Evolutionary conservation across 2,888 invertebrate genomes (phyloP), one percentile per base, ranked within the genome.

Genomic region (Cheilosia soror): DNA sequence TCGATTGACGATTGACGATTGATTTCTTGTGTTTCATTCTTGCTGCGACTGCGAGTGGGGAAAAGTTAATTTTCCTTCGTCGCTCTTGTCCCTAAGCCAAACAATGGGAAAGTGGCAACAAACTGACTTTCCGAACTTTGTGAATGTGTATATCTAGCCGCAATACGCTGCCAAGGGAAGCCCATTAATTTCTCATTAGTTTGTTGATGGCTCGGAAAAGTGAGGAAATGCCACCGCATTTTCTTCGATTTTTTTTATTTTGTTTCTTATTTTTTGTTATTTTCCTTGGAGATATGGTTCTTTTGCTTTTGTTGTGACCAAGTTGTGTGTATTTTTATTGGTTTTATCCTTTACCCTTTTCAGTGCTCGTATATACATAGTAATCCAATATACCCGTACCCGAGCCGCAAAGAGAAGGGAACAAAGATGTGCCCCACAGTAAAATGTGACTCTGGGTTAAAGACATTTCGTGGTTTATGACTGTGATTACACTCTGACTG

Each of bases 381-480:
- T 33, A 15, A 20, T 40, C 29, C 31, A 20, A 33, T 33, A 31
- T 20, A 40, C 31, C 9, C 20, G 11, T 13, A 6, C 5, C 7
- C n/a, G 47, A 47, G 47, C 6, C 3, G 7, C 11, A 53, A 4
- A 47, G 47, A 31, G 31, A 27, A 31, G 29, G 53, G 47, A 6
- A 15, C 7, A 33, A 37, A 15, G 6, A 51, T 29, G 47, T 53
- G 51, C 51, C 47, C 15, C 58, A 47, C 25, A 57, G 77, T 76
- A 66, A 72, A 76, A 81, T 81, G 85, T 68, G 85, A 81, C 76
- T 85, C 51, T 81, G 66, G 81, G 76, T 81, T 81, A 85, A 85
- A 85, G 85, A 85, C 62, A 57, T 62, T 85, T 72, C 85, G 81
- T 81, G 85, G 85, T 85, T 85, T 85, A 85, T 81, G 81, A 62